Base-by-base conservation (phyloP, 1,140 invertebrate genomes). In the Zaprionus vittiger region DNA sequence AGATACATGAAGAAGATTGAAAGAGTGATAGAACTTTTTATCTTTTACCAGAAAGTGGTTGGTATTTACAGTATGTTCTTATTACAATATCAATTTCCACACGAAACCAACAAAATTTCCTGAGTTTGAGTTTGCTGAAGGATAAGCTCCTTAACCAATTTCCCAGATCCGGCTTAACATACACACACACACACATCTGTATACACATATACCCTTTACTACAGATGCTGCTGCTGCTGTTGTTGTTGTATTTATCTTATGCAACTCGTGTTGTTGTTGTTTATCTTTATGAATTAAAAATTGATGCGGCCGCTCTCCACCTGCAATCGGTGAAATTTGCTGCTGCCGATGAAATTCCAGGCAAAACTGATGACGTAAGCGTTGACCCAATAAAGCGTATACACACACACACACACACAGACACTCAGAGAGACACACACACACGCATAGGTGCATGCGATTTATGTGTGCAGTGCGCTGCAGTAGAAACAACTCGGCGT, bases 281-380 rank as follows among this genome's bases (percentile, higher is more conserved):
- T 71, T 81, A 78, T 74, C 66, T 80, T 68, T 71, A 73, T 84
- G 69, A 77, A 83, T 83, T 62, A 54, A 76, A 83, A 38, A 56
- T 66, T 63, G 34, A 56, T 72, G 69, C 54, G 28, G 61, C 61
- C 28, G 28, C 26, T 56, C 59, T 49, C 28, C 71, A 61, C 52
- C 68, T 83, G 70, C 72, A 69, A 72, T 61, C 60, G 65, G 75
- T 74, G 70, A 77, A 66, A 59, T 78, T 34, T 34, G 31, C 31
- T 49, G 67, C 41, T 26, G 56, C 63, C 75, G 55, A 80, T 63
- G 64, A 85, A 47, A 85, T 84, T 81, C 82, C 83, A 85, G 82
- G 66, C 79, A 82, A 68, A 77, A 85, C 60, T 73, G 81, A 90
- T 89, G 81, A 90, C 85, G 85, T 89, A 84, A 86, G 80, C 83